Base-by-base conservation (phyloP, 2,797 vertebrate species). In the Serranus cabrilla region DNA sequence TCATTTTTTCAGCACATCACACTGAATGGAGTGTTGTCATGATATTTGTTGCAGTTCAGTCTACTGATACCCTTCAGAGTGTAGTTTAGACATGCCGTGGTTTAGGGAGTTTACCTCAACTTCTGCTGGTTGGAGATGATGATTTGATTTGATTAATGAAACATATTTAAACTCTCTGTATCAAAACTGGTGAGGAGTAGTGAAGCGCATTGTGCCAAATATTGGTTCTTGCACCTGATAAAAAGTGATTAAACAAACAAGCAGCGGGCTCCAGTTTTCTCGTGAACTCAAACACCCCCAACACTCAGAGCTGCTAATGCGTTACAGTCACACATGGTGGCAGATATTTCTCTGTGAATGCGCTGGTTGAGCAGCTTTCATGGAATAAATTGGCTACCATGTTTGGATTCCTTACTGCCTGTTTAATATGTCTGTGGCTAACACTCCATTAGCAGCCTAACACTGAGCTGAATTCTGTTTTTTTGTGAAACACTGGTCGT, bases 381-480 rank as follows among this genome's bases (percentile, higher is more conserved):
- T 59, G 14, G 61, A 78, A 78, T 80, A 71, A 58, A 71, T 50
- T 72, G 52, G n/a, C 43, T 21, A 46, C 18, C 40, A 23, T 62
- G 47, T 65, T 69, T 61, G 51, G 31, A 64, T 50, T 49, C 11
- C 49, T 70, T 27, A 51, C 74, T 65, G 37, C 71, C 69, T 72
- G 51, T 75, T 66, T 66, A 70, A 51, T 66, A 60, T 46, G 11
- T 62, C 21, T 75, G 37, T 54, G 49, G 46, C 27, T 68, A 42
- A 74, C 43, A 52, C 61, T 71, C 57, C 56, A 76, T 76, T 73
- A 75, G 82, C 60, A 67, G 57, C 52, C 39, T 37, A 52, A 74
- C 46, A 67, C 51, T 54, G n/a, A n/a, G n/a, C 5, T 3, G 2
- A n/a, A 11, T 8, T 5, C 14, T 39, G 1, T 21, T 45, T n/a